A percentile compares a stretch with the other conserved stretches of the same genome.
phyloP scores from a whole-genome alignment of 2,113 vertebrate species.

The Pogonocichla stellata region DNA sequence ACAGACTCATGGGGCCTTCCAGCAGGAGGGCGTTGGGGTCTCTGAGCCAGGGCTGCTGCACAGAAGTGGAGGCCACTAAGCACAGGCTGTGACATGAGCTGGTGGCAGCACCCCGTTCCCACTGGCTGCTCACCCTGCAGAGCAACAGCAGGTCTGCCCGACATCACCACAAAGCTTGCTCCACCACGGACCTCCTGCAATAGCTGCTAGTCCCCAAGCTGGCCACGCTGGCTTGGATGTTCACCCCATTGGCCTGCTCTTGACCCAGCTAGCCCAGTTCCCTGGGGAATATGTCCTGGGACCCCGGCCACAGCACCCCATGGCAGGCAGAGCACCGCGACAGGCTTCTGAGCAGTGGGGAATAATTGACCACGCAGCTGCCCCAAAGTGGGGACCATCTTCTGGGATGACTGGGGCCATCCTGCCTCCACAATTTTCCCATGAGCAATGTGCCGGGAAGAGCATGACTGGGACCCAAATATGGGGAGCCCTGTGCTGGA shows the following conservation, averaged over 20 bases:
- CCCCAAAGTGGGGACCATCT: neutral
- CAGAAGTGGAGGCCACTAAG: neutral
- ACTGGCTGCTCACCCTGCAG: neutral
- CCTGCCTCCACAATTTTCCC: neutral
- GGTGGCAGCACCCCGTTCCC: neutral
- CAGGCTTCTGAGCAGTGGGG: neutral
- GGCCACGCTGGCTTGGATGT: neutral
- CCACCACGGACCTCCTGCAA: neutral
- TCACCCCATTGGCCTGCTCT: neutral
- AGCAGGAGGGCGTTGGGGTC: conserved; percentile 39
- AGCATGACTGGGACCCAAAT: neutral
- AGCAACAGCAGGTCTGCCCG: neutral
- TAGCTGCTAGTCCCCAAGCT: neutral
- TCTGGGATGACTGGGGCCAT: neutral
- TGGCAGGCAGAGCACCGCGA: neutral
- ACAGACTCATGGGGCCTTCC: conserved; percentile 8
- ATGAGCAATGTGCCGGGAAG: neutral
- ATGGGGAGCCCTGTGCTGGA: neutral
- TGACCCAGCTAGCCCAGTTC: neutral
- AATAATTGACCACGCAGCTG: neutral
- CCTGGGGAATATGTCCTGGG: neutral
- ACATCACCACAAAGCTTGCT: conserved; percentile 42
- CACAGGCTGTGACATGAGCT: conserved; percentile 6
- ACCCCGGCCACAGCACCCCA: rapidly evolving
- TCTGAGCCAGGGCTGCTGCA: conserved; percentile 43